Conservation (phyloP, 2,113 vertebrate species). For the Gallinago media region DNA sequence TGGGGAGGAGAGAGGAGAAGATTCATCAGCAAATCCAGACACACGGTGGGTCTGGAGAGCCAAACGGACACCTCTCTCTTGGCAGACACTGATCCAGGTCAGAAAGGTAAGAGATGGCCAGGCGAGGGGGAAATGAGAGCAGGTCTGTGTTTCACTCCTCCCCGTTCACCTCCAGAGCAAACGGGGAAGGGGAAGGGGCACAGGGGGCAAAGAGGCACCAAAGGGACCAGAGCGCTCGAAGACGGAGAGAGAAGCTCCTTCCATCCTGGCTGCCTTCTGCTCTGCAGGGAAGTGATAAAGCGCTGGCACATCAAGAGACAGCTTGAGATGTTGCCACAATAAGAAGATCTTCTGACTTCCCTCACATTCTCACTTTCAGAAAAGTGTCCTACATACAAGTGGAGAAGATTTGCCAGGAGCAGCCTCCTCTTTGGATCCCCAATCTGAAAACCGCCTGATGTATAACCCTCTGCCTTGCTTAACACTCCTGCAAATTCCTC, state of each 20-base stretch:
- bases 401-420: not conserved
- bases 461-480: not conserved
- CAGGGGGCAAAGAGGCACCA: not conserved
- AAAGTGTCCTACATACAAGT: not conserved
- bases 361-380: not conserved
- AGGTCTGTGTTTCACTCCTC: not conserved
- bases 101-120: not conserved
- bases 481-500: constrained; percentile 11
- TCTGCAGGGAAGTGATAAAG: not conserved
- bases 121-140: not conserved
- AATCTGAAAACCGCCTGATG: not conserved
- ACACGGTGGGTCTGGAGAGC: not conserved
- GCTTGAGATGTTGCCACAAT: not conserved
- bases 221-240: not conserved
- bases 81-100: constrained; percentile 14
- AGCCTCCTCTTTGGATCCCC: not conserved
- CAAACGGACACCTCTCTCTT: not conserved
- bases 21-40: not conserved
- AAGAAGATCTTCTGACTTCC: not conserved
- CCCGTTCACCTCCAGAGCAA: not conserved
- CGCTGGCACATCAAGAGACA: not conserved
- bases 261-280: not conserved
- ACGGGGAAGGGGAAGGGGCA: not conserved
- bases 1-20: not conserved
- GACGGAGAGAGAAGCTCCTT: not conserved